Conservation (phyloP, 2,888 invertebrate species). For the Lasioglossum lativentre region DNA sequence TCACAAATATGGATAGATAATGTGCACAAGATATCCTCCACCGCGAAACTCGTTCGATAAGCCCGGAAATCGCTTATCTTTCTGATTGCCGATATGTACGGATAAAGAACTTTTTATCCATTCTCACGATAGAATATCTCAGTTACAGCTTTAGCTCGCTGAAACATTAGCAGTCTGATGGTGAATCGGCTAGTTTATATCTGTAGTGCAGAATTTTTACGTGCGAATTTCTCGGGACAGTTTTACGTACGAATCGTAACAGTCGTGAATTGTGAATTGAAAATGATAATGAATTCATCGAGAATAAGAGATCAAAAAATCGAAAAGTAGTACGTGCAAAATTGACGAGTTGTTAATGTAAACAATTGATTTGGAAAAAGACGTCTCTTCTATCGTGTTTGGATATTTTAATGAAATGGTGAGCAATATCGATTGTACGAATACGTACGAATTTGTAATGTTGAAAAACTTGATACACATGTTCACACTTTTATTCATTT, state of each 20-base stretch:
- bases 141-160: conserved; percentile 30
- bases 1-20: not conserved
- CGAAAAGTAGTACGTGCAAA: not conserved
- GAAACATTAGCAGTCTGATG: conserved; percentile 23
- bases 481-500: too few relatives aligned
- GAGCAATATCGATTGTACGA: conserved; percentile 13
- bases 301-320: not conserved
- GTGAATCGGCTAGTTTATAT: conserved; percentile 9
- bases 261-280: not conserved
- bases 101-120: conserved; percentile 67
- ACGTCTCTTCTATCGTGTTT: not conserved
- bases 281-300: not conserved
- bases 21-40: not conserved
- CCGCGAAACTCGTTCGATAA: conserved; percentile 20
- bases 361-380: not conserved
- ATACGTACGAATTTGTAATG: too few relatives aligned
- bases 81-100: conserved; percentile 52
- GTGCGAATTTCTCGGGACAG: not conserved
- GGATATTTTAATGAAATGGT: conserved; percentile 28
- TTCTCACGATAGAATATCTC: conserved; percentile 52
- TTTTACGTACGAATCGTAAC: too few relatives aligned
- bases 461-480: too few relatives aligned
- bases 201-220: too few relatives aligned
- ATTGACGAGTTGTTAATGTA: not conserved
- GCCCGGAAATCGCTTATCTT: conserved; percentile 57